These are phyloP conservation scores for Epirrita christyi DNA, from an alignment of 2,888 invertebrate species.

Conservation along the genomic window DNA sequence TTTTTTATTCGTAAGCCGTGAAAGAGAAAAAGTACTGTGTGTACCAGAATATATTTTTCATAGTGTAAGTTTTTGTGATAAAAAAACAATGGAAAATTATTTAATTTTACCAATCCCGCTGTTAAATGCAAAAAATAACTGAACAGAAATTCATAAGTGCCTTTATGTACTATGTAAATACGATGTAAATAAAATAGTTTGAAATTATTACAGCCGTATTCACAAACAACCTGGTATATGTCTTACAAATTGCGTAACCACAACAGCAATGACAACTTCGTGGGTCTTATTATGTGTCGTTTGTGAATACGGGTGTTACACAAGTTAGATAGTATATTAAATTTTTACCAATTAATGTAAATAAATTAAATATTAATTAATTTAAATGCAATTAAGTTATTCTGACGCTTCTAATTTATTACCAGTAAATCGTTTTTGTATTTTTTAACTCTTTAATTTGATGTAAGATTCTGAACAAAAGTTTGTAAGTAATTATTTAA, in stretches of 20 bases:
- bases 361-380: conserved; percentile 50
- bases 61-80: conserved; percentile 34
- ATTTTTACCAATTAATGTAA: conserved; percentile 58
- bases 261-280: background rate
- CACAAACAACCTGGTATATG: conserved; percentile 16
- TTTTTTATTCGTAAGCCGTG: background rate
- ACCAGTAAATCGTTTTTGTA: conserved; percentile 38
- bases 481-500: conserved; percentile 70
- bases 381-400: conserved; percentile 56
- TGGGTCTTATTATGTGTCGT: background rate
- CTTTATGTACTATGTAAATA: conserved; percentile 57
- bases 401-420: conserved; percentile 64
- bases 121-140: conserved; percentile 43
- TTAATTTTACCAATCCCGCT: conserved; percentile 43
- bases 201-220: conserved; percentile 33
- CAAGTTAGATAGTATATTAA: conserved; percentile 28
- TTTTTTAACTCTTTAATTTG: conserved; percentile 36
- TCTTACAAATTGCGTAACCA: background rate
- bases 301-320: conserved; percentile 17
- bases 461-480: conserved; percentile 35
- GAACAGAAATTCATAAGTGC: conserved; percentile 61
- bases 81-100: conserved; percentile 35
- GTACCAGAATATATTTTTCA: conserved; percentile 1
- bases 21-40: background rate
- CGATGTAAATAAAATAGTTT: conserved; percentile 39